Evolutionary conservation across 30 jellyfish, hydroid and myxozoan species (phyloP).

Genomic region (Hydractinia symbiolongicarpus): DNA sequence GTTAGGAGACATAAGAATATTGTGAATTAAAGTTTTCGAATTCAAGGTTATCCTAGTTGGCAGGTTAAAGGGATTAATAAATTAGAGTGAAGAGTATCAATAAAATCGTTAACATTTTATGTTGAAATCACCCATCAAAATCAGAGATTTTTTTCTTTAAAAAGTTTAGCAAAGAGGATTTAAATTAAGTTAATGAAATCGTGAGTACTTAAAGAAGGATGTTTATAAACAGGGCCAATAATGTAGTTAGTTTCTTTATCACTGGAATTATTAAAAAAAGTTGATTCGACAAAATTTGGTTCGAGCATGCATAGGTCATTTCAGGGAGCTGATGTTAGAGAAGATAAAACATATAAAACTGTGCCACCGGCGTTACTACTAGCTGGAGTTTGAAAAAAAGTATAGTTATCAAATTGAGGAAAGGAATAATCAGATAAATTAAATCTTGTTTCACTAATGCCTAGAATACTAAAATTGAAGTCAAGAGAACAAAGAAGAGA

Average conservation of each 20-base stretch:
- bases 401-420: no score
- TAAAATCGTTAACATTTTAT: not conserved
- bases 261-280: no score
- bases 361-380: no score
- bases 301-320: no score
- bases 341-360: no score
- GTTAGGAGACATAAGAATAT: not conserved
- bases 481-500: not conserved
- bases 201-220: not conserved
- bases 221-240: not conserved
- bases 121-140: slow-evolving; percentile 13
- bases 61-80: not conserved
- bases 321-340: no score
- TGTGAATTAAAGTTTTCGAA: not conserved
- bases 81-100: slow-evolving; percentile 1
- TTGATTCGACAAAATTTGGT: no score
- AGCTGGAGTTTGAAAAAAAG: no score
- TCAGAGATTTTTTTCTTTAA: not conserved
- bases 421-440: no score
- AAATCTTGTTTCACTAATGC: not conserved
- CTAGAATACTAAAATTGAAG: not conserved
- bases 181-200: not conserved
- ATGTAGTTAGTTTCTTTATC: no score
- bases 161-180: not conserved
- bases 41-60: slow-evolving; percentile 3